phyloP scores from a whole-genome alignment of 37 sponge, comb jelly and placozoan genomes.

The Aplysina aerophoba region DNA sequence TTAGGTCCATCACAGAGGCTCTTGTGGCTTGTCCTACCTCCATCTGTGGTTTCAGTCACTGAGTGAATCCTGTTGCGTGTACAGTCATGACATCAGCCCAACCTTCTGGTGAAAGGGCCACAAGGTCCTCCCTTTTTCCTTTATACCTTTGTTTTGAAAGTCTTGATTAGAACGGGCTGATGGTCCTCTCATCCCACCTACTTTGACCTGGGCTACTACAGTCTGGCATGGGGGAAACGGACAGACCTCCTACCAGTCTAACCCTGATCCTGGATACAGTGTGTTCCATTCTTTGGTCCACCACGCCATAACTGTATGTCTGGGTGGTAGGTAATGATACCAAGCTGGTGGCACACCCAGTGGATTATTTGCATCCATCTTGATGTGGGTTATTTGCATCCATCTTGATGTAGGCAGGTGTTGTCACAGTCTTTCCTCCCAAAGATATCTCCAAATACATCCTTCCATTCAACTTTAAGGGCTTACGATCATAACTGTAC shows the following conservation, averaged over 20 bases:
- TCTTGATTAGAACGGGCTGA: too few relatives aligned
- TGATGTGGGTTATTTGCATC: slow-evolving; percentile 46
- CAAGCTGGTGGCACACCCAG: slow-evolving; percentile 56
- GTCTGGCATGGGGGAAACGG: slow-evolving; percentile 13
- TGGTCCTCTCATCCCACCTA: too few relatives aligned
- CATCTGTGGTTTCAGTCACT: too few relatives aligned
- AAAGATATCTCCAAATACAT: slow-evolving; percentile 47
- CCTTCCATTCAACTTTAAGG: slow-evolving; percentile 47
- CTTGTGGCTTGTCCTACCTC: too few relatives aligned
- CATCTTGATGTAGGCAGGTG: slow-evolving; percentile 55
- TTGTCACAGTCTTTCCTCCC: slow-evolving; percentile 6
- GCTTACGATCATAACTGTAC: slow-evolving; percentile 23
- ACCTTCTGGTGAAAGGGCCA: too few relatives aligned
- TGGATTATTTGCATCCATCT: slow-evolving; percentile 54
- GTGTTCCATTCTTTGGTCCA: not conserved
- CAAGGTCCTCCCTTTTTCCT: too few relatives aligned
- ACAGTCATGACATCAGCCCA: too few relatives aligned
- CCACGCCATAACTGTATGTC: slow-evolving; percentile 31
- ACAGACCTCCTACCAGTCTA: slow-evolving; percentile 8
- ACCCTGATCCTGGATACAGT: not conserved
- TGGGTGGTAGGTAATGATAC: slow-evolving; percentile 44
- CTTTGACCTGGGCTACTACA: not conserved
- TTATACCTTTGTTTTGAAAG: too few relatives aligned
- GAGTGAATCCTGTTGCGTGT: too few relatives aligned
- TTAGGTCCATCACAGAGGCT: too few relatives aligned